Conservation (phyloP, 35 echinoderm and acorn worm genomes). For the Acanthaster planci region DNA sequence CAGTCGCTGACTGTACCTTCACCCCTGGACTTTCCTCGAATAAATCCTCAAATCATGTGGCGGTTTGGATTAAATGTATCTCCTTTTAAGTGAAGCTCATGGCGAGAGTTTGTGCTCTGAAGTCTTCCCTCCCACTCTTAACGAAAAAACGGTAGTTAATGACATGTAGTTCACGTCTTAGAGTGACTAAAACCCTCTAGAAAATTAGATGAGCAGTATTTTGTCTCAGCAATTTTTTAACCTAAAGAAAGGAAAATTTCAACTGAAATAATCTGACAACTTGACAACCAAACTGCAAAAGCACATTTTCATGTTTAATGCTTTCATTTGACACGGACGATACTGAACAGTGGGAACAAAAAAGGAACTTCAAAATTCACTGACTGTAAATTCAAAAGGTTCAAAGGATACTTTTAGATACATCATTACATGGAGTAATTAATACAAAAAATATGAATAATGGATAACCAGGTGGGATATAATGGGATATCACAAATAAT, state of each 20-base stretch:
- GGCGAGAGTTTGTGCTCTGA: too few species aligned
- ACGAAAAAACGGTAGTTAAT: too few species aligned
- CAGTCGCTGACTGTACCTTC: too few species aligned
- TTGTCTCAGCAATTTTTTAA: background rate
- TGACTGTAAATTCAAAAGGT: background rate
- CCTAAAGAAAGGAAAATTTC: too few species aligned
- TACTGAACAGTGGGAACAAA: background rate
- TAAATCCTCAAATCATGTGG: too few species aligned
- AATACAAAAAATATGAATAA: background rate
- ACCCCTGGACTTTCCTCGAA: too few species aligned
- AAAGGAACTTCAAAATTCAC: background rate
- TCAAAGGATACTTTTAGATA: background rate
- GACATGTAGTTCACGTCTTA: too few species aligned
- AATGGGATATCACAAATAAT: background rate
- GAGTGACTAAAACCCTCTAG: background rate
- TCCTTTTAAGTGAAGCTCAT: too few species aligned
- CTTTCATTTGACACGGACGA: constrained; percentile 9
- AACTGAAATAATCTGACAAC: background rate
- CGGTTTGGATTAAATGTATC: too few species aligned
- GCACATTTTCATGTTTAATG: background rate
- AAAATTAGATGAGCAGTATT: background rate
- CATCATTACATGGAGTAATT: background rate
- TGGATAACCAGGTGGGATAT: constrained; percentile 16
- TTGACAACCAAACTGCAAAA: background rate
- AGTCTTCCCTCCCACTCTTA: too few species aligned